These are phyloP conservation scores for Lonchura striata DNA, from an alignment of 2,113 vertebrate species.

Conservation along the genomic window DNA sequence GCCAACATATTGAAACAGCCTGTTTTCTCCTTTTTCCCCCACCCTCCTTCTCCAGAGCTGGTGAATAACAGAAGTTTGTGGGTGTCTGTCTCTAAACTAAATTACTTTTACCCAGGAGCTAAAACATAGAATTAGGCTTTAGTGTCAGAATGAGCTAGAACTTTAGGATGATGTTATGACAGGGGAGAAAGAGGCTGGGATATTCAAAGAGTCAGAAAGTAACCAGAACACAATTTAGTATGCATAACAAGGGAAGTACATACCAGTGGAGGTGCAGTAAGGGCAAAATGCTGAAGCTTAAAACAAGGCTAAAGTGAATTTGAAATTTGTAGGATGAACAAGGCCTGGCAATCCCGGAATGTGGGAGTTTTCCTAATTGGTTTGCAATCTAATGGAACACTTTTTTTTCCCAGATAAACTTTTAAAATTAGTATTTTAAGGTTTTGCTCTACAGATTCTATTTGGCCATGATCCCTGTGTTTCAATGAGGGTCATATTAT, in stretches of 20 bases:
- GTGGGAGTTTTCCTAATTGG: neutral
- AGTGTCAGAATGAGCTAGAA: neutral
- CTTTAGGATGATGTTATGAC: neutral
- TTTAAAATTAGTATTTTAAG: neutral
- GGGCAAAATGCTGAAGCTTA: neutral
- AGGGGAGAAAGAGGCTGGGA: neutral
- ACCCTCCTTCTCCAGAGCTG: neutral
- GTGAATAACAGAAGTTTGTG: neutral
- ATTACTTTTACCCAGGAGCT: neutral
- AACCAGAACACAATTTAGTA: neutral
- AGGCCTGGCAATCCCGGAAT: neutral
- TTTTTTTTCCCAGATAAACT: neutral
- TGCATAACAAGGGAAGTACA: neutral
- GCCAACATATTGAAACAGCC: slow-evolving; percentile 21
- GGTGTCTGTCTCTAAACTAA: neutral
- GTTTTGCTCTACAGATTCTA: neutral
- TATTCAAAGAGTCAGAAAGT: neutral
- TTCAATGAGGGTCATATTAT: neutral
- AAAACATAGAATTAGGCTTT: neutral
- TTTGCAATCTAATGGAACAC: neutral
- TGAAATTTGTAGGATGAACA: neutral
- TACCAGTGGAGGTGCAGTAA: neutral
- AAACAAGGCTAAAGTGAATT: neutral
- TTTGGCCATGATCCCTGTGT: neutral
- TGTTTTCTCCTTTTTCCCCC: neutral